Percentiles rank a stretch among this genome's conserved stretches.
Evolutionary conservation across 2,888 invertebrate genomes (phyloP).

Genomic region (Exocentrus adspersus): DNA sequence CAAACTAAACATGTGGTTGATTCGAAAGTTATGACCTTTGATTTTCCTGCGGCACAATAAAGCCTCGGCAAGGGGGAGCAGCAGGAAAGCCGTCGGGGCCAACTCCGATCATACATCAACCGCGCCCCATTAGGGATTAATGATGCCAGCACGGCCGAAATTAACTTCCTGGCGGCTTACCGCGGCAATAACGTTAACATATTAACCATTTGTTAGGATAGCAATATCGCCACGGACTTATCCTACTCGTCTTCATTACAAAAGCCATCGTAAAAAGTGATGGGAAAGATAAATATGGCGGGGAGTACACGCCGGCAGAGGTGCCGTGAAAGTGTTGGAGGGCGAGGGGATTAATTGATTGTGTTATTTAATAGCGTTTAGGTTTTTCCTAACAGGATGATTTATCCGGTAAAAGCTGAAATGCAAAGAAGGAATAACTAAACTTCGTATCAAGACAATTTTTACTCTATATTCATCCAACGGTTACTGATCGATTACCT

Average conservation of each 20-base stretch:
- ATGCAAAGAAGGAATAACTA: too few relatives aligned
- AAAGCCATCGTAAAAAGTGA: constrained; percentile 44
- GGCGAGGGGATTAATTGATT: constrained; percentile 1
- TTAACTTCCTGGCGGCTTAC: constrained; percentile 66
- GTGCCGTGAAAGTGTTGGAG: not conserved
- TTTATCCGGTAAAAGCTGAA: too few relatives aligned
- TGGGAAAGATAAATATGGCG: constrained; percentile 21
- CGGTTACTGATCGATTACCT: too few relatives aligned
- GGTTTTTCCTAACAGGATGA: too few relatives aligned
- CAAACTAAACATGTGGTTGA: constrained; percentile 35
- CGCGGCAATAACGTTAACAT: constrained; percentile 66
- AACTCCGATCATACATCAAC: constrained; percentile 64
- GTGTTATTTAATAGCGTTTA: too few relatives aligned
- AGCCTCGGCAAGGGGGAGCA: constrained; percentile 33
- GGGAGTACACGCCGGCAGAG: not conserved
- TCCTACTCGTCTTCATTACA: constrained; percentile 51
- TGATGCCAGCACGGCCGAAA: constrained; percentile 65
- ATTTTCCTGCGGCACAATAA: constrained; percentile 42
- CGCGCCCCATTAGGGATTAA: constrained; percentile 67
- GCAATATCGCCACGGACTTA: constrained; percentile 57
- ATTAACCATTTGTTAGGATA: constrained; percentile 66
- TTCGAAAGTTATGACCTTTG: constrained; percentile 44
- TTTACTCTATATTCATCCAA: too few relatives aligned
- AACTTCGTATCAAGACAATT: too few relatives aligned
- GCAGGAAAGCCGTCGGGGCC: constrained; percentile 43